Conservation (phyloP, 2,113 vertebrate species). For the Melospiza georgiana region DNA sequence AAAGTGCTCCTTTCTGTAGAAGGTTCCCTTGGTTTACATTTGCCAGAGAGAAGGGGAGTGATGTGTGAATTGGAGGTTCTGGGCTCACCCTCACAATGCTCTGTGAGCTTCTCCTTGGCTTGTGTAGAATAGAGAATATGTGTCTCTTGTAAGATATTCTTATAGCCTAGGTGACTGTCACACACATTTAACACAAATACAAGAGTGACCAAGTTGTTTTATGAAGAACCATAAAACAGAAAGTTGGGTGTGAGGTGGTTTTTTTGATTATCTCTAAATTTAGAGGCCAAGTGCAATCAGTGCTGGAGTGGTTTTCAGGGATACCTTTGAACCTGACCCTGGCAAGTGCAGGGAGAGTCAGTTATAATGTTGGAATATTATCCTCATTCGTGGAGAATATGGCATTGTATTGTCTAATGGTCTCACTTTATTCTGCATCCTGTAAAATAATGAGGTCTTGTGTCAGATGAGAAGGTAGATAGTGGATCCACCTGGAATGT, state of each 20-base stretch:
- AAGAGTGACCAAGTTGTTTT: not conserved
- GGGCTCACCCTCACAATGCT: not conserved
- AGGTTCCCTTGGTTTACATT: not conserved
- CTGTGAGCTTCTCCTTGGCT: not conserved
- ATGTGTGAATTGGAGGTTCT: not conserved
- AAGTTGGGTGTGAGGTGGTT: not conserved
- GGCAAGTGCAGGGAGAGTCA: not conserved
- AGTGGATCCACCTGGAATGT: not conserved
- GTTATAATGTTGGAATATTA: not conserved
- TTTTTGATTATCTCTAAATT: not conserved
- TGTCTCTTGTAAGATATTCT: not conserved
- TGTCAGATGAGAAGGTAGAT: not conserved
- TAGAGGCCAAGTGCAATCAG: not conserved
- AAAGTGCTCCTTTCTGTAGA: constrained; percentile 21
- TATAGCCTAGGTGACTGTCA: not conserved
- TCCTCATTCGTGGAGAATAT: not conserved
- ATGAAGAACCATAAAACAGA: not conserved
- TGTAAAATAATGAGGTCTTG: not conserved
- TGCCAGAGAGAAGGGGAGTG: not conserved
- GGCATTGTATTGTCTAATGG: not conserved
- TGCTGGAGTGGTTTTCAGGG: not conserved
- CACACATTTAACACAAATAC: not conserved
- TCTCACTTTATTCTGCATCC: not conserved
- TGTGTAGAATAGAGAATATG: not conserved
- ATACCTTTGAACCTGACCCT: not conserved